Conservation (phyloP, 1,140 invertebrate genomes). For the Megalonaias nervosa region DNA sequence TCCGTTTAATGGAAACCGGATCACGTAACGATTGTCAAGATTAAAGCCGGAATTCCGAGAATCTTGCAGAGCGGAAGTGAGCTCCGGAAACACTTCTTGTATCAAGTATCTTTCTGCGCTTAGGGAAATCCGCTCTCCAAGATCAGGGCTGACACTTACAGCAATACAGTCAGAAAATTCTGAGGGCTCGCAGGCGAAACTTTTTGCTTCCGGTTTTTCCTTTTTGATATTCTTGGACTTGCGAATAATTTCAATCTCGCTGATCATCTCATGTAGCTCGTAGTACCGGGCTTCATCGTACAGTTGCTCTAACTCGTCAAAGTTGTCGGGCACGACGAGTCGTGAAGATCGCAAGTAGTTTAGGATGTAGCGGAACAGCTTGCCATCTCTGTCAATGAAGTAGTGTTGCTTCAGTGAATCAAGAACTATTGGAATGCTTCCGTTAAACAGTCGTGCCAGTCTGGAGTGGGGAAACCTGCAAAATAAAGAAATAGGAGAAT, state of each 20-base stretch:
- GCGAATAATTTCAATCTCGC: slow-evolving; percentile 81
- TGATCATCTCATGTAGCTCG: slow-evolving; percentile 81
- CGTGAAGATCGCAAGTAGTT: slow-evolving; percentile 95
- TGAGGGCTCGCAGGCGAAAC: neutral
- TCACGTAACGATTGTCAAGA: slow-evolving; percentile 87
- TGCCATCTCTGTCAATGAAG: slow-evolving; percentile 96
- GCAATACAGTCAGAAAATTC: slow-evolving; percentile 82
- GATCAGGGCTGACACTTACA: slow-evolving; percentile 89
- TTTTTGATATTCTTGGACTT: slow-evolving; percentile 77
- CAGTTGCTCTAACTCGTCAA: slow-evolving; percentile 90
- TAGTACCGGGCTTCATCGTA: slow-evolving; percentile 94
- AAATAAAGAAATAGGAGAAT: slow-evolving; percentile 17
- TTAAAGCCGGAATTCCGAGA: slow-evolving; percentile 86
- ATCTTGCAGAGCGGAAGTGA: slow-evolving; percentile 87
- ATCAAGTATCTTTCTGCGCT: slow-evolving; percentile 85
- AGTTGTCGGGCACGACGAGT: slow-evolving; percentile 89
- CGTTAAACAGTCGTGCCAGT: slow-evolving; percentile 94
- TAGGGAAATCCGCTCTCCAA: slow-evolving; percentile 89
- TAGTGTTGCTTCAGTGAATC: slow-evolving; percentile 98
- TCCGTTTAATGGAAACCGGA: slow-evolving; percentile 91
- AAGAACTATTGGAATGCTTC: slow-evolving; percentile 95
- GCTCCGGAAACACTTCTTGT: slow-evolving; percentile 90
- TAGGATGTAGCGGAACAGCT: slow-evolving; percentile 95
- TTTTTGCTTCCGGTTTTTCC: slow-evolving; percentile 46
- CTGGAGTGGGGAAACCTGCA: slow-evolving; percentile 92